A percentile compares a stretch with the other conserved stretches of the same genome.
Evolutionary conservation across 2,797 vertebrate genomes (phyloP).

Genomic region (Glossophaga mutica): DNA sequence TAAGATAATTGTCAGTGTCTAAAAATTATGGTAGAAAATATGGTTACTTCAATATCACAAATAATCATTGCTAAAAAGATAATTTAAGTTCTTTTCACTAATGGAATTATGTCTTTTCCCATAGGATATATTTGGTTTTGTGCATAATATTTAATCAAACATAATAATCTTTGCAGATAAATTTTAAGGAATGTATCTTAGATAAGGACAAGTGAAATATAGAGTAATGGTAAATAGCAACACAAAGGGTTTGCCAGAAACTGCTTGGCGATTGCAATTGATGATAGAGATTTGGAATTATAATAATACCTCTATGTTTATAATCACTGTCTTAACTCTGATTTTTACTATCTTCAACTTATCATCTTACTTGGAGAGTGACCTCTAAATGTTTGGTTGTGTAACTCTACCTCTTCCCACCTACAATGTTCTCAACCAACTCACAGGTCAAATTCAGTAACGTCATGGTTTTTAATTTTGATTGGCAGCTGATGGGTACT

Average conservation of each 20-base stretch:
- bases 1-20: neutral
- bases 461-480: slow-evolving; percentile 64
- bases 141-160: neutral
- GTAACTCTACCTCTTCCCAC: neutral
- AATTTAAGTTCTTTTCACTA: neutral
- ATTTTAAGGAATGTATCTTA: neutral
- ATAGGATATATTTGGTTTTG: neutral
- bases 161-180: neutral
- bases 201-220: neutral
- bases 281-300: neutral
- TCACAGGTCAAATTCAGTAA: neutral
- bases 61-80: neutral
- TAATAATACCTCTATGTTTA: neutral
- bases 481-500: slow-evolving; percentile 68
- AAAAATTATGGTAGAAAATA: neutral
- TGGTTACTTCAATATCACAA: neutral
- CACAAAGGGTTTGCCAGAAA: neutral
- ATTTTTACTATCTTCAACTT: neutral
- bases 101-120: neutral
- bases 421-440: neutral
- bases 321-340: neutral
- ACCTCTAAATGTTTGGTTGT: neutral
- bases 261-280: neutral
- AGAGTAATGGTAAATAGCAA: neutral
- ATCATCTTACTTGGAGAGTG: neutral